phyloP scores from a whole-genome alignment of 92 coral and sea anemone genomes.

The Palythoa heliodiscus region DNA sequence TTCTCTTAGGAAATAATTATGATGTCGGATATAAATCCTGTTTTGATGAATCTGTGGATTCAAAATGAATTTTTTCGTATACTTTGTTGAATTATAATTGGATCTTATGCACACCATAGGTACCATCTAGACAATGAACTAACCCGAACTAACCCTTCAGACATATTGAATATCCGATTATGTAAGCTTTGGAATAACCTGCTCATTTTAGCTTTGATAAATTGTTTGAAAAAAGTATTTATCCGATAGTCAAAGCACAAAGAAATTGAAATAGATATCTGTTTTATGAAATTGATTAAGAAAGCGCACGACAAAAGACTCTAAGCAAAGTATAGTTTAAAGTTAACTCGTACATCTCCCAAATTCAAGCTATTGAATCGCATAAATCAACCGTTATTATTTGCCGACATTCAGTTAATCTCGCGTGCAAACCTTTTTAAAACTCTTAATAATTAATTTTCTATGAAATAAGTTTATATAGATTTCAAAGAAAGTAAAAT shows the following conservation, averaged over 20 bases:
- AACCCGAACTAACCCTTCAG: neutral
- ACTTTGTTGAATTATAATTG: neutral
- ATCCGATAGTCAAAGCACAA: constrained; percentile 10
- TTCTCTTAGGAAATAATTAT: neutral
- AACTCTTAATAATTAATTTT: too few relatives aligned
- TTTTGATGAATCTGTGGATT: neutral
- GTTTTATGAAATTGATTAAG: neutral
- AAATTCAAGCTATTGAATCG: too few relatives aligned
- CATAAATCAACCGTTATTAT: too few relatives aligned
- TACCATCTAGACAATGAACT: neutral
- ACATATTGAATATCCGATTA: neutral
- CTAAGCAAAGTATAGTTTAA: neutral
- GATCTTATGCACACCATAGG: neutral
- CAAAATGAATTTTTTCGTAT: neutral
- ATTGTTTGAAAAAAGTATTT: neutral
- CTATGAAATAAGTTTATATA: too few relatives aligned
- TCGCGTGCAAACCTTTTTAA: too few relatives aligned
- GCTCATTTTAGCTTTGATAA: neutral
- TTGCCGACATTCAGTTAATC: too few relatives aligned
- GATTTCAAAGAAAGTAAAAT: too few relatives aligned
- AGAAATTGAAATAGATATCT: neutral
- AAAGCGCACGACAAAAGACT: neutral
- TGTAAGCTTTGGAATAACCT: neutral
- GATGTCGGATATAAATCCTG: neutral
- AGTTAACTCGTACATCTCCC: too few relatives aligned